These are phyloP conservation scores for Bungarus multicinctus DNA, from an alignment of 2,113 vertebrate genomes.

Conservation along the genomic window DNA sequence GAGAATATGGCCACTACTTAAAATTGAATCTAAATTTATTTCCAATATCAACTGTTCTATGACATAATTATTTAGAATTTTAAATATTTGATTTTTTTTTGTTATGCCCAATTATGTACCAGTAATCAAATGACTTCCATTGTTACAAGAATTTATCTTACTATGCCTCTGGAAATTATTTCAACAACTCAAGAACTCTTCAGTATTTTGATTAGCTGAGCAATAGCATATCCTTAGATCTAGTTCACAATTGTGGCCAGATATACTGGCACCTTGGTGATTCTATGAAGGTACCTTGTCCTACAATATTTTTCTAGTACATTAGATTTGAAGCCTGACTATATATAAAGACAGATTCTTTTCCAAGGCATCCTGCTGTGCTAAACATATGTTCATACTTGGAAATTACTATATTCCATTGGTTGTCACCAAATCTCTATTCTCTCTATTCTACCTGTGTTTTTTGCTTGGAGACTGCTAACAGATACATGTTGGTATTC, in stretches of 20 bases:
- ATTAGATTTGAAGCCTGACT: neutral
- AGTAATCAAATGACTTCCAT: too few species aligned
- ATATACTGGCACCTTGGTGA: too few species aligned
- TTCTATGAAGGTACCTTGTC: neutral
- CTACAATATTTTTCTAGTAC: neutral
- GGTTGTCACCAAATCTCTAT: neutral
- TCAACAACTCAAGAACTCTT: too few species aligned
- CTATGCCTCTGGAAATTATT: too few species aligned
- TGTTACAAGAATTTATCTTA: too few species aligned
- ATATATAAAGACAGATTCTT: neutral
- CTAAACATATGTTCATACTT: neutral
- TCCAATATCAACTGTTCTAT: neutral
- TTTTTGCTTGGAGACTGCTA: neutral
- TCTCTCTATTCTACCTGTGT: neutral
- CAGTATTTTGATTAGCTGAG: too few species aligned
- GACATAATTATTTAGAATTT: too few species aligned
- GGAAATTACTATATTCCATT: neutral
- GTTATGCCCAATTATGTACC: too few species aligned
- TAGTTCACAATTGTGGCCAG: too few species aligned
- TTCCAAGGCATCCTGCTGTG: neutral
- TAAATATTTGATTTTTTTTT: too few species aligned
- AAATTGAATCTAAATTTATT: neutral
- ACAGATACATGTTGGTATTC: neutral
- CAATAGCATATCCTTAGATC: too few species aligned
- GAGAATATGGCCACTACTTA: neutral